Evolutionary conservation across 2,113 vertebrate genomes (phyloP).

Genomic region (Eptesicus fuscus): DNA sequence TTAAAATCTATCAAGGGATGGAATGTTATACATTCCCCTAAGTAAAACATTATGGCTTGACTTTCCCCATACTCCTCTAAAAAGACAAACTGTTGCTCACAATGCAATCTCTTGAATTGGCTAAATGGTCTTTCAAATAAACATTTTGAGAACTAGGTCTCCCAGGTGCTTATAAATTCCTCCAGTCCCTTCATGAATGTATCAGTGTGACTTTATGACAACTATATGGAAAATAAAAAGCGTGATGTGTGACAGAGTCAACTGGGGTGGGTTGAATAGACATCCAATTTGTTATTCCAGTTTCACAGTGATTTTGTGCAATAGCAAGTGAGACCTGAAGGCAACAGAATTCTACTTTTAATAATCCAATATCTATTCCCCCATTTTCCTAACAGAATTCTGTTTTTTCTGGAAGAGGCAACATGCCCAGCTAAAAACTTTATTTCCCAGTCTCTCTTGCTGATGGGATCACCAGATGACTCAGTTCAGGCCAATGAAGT

Average conservation of each 20-base stretch:
- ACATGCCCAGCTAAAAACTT: background rate
- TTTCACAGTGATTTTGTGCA: background rate
- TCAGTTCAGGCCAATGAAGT: background rate
- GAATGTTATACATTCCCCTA: conserved; percentile 48
- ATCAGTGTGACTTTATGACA: conserved; percentile 34
- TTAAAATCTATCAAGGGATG: conserved; percentile 50
- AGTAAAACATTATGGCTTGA: conserved; percentile 54
- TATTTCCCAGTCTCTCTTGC: background rate
- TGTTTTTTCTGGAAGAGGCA: background rate
- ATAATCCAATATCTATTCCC: background rate
- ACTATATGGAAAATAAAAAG: conserved; percentile 40
- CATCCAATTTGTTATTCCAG: conserved; percentile 23
- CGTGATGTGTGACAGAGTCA: background rate
- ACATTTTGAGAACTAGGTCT: conserved; percentile 53
- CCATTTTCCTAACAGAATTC: background rate
- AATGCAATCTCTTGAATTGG: conserved; percentile 45
- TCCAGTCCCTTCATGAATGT: conserved; percentile 44
- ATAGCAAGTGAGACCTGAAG: background rate
- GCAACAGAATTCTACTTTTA: conserved; percentile 12
- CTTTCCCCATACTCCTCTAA: conserved; percentile 47
- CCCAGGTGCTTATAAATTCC: conserved; percentile 47
- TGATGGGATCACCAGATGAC: background rate
- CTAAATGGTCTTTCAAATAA: conserved; percentile 63
- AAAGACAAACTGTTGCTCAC: conserved; percentile 54
- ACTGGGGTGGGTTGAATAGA: background rate